These are phyloP conservation scores for Cirrhinus mrigala DNA, from an alignment of 2,797 vertebrate species.

Conservation along the genomic window DNA sequence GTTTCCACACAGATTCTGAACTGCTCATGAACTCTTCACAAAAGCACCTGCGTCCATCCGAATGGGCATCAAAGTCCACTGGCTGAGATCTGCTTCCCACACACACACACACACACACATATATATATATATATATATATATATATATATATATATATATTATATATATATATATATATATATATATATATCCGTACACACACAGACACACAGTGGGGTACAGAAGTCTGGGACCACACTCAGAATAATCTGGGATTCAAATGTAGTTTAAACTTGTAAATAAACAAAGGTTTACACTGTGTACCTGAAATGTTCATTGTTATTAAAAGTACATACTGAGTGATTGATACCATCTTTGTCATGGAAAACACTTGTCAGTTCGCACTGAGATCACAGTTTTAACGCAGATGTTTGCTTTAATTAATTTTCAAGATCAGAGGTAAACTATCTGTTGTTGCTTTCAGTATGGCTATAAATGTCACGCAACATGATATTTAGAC, in stretches of 20 bases:
- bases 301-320: too few relatives aligned
- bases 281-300: neutral
- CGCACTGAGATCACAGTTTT: too few relatives aligned
- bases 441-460: too few relatives aligned
- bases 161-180: too few relatives aligned
- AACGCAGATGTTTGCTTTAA: too few relatives aligned
- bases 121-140: neutral
- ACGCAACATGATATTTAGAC: too few relatives aligned
- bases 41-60: slow-evolving; percentile 88
- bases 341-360: too few relatives aligned
- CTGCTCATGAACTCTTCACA: slow-evolving; percentile 96
- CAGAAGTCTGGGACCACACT: neutral
- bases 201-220: neutral
- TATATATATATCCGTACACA: neutral
- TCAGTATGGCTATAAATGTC: too few relatives aligned
- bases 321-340: too few relatives aligned
- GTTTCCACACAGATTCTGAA: slow-evolving; percentile 90
- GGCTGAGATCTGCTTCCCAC: slow-evolving; percentile 77
- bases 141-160: too few relatives aligned
- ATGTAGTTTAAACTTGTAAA: neutral
- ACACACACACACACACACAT: slow-evolving; percentile 58
- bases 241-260: neutral
- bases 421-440: too few relatives aligned
- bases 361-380: too few relatives aligned
- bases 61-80: slow-evolving; percentile 81